phyloP scores from a whole-genome alignment of 2,888 invertebrate genomes.

The Eubasilissa splendida region DNA sequence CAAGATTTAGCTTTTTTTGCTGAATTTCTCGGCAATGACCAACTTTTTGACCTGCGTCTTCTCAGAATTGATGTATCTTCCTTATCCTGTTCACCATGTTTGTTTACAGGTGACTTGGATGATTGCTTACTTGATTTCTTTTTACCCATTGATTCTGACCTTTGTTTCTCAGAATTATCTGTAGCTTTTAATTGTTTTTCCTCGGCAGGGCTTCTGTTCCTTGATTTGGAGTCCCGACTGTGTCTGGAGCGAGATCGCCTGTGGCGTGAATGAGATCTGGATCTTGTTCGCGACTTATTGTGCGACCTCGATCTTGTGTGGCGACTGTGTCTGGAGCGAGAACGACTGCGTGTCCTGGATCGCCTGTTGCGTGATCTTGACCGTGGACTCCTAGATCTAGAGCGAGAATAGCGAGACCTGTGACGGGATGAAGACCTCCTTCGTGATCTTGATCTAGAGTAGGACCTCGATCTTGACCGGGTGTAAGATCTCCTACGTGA shows the following conservation, averaged over 20 bases:
- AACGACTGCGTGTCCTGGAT: conserved; percentile 62
- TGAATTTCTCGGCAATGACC: conserved; percentile 74
- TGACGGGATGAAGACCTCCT: conserved; percentile 66
- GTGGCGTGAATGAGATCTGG: conserved; percentile 58
- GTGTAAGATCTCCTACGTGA: conserved; percentile 59
- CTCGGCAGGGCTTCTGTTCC: conserved; percentile 35
- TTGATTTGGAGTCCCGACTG: conserved; percentile 47
- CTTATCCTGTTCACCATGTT: conserved; percentile 58
- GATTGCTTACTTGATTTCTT: conserved; percentile 47
- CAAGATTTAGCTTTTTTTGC: conserved; percentile 69
- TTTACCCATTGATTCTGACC: conserved; percentile 47
- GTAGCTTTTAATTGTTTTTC: conserved; percentile 47
- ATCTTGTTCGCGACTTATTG: conserved; percentile 55
- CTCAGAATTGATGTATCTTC: conserved; percentile 61
- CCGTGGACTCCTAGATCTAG: conserved; percentile 60
- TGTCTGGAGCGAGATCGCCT: conserved; percentile 46
- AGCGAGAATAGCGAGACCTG: conserved; percentile 59
- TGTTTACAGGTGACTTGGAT: conserved; percentile 52
- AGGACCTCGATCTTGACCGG: conserved; percentile 62
- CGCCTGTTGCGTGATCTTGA: conserved; percentile 61
- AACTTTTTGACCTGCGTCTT: conserved; percentile 72
- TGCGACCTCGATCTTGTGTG: conserved; percentile 60
- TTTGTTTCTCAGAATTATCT: conserved; percentile 42
- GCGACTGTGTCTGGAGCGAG: conserved; percentile 57
- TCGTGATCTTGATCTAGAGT: conserved; percentile 61